Base-by-base conservation (phyloP, 2,888 invertebrate species). In the Rutpela maculata region DNA sequence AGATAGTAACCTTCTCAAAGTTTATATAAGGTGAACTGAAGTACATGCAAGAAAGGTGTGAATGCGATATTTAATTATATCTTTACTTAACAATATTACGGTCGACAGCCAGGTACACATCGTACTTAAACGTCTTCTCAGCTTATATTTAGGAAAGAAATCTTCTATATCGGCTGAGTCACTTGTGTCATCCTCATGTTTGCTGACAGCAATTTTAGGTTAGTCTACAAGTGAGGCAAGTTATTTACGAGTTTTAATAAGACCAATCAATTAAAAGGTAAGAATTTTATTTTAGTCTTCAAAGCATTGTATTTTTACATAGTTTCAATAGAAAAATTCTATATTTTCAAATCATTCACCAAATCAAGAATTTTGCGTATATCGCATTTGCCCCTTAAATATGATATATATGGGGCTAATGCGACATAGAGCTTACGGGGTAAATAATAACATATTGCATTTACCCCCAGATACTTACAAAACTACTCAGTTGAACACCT, bases 381-480 rank as follows among this genome's bases (percentile, higher is more conserved):
- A 63, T 63, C 31, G 63, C 63, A n/a, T 63, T 63, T 63, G n/a
- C 63, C 38, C 38, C 63, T 31, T 63, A 26, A 62, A 62, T 15
- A 62, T 62, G 31, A 12, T 31, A 56, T 31, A n/a, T 26, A 31
- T 26, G 62, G 62, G 31, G 62, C 31, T 26, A 62, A 31, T 62
- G 31, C 4, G 31, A 62, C 22, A 62, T 62, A n/a, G 56, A 56
- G 17, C 56, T 56, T 56, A 56, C 56, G 56, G 56, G 56, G 56
- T 56, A 62, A 62, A 26, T 62, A 26, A n/a, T 31, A 22, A 62
- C n/a, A 31, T 26, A 15, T 62, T 31, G 31, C n/a, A 62, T 62
- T 31, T 62, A n/a, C 19, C n/a, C 15, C 31, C 62, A 62, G 62
- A n/a, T 62, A 7, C 15, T 56, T 26, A 62, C 31, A 38, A 65